Evolutionary conservation across 2,888 invertebrate species (phyloP), one percentile per base, ranked within the genome.

Genomic region (Pyrrhosoma nymphula): DNA sequence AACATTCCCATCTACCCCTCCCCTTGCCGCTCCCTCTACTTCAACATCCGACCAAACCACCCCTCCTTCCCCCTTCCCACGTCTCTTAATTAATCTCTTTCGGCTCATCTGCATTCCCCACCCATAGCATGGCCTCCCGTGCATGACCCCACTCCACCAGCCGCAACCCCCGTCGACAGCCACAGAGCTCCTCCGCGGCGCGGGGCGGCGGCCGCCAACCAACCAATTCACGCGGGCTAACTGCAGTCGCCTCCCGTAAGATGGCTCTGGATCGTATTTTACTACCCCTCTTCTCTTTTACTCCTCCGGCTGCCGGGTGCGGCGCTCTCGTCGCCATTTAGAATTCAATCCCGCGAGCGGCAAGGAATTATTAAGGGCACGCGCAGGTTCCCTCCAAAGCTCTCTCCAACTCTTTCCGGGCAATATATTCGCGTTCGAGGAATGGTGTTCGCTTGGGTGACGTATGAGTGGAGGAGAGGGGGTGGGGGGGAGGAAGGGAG

Each of bases 61-160:
- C 82, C 30, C 30, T 35, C 35, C 82, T 18, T 35, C 30, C 35
- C 35, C 30, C 8, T 47, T 47, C 47, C 47, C 82, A 18, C 16
- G 35, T 4, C 82, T 82, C 82, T 82, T 82, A 82, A 82, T 82
- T 82, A 82, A 82, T 82, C 82, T 82, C 82, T 82, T 82, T 35
- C 82, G 82, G 82, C 82, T 82, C 82, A 82, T 82, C 82, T 82
- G 82, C 82, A 82, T 82, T 82, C 82, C 35, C 82, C 30, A 12
- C 82, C 69, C 69, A 47, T 47, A 8, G 47, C 47, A 47, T 8
- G 47, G 47, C 23, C 12, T 10, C 4, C 69, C 69, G n/a, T 69
- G 35, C 69, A n/a, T 1, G n/a, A 69, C 69, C 69, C 69, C 69
- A 23, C 35, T 26, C 82, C 30, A 16, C 69, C 0, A 23, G 26